Evolutionary conservation across 2,888 invertebrate species (phyloP), one percentile per base, ranked within the genome.

Genomic region (Eupithecia dodoneata): DNA sequence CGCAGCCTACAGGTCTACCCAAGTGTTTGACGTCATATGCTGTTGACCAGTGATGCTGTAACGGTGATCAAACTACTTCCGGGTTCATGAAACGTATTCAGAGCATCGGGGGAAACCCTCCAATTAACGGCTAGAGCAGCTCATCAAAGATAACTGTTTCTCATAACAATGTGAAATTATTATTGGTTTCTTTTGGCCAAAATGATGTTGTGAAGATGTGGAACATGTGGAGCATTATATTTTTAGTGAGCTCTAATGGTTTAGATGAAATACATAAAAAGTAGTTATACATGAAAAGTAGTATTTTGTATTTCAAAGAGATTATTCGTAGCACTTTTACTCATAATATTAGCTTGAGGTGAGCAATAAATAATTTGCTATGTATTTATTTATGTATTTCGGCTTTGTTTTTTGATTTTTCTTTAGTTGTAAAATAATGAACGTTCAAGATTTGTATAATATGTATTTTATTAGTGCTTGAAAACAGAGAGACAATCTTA

Each of bases 51-150:
- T 63, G 63, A 30, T 63, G 66, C 42, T 42, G 42, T 66, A 66
- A 66, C 66, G 66, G 66, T 66, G 42, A 30, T 30, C 63, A 47
- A 6, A 18, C 3, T 5, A 66, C 66, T 66, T 66, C 66, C 66
- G 66, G 66, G 66, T 66, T 66, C 66, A 66, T 66, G 66, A 15
- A 66, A 66, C 42, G 42, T 66, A 66, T 66, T 66, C 15, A 15
- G 66, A 66, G 42, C 66, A 42, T 66, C 59, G 42, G 69, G 69
- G n/a, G 66, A 66, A 66, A 66, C 66, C 66, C 66, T 63, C 63
- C 4, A 63, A 63, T 63, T 63, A 63, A 63, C 63, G 30, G 18
- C 63, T 63, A 63, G 63, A 63, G 30, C 63, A 12, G 30, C 63
- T 30, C 63, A 63, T 63, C 63, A 63, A 12, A 9, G 3, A 4